Conservation (phyloP, 1,140 invertebrate genomes). For the Notospermus geniculatus region DNA sequence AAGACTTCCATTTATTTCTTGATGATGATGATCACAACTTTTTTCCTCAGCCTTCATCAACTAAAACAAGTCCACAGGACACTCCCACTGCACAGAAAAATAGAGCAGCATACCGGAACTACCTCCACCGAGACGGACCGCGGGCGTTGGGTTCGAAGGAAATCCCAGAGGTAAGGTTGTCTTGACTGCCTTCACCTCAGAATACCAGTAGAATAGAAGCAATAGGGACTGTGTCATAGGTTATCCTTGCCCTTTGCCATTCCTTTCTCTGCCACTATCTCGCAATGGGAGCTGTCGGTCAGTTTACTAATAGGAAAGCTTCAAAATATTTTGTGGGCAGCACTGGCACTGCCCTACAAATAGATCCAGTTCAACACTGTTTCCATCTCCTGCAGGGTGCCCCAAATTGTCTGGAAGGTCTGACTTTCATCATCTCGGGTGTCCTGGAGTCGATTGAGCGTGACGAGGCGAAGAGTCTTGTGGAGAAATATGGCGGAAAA, state of each 20-base stretch:
- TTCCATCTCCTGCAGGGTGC: conserved; percentile 61
- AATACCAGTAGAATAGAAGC: neutral
- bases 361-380: too few species aligned
- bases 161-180: conserved; percentile 68
- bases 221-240: neutral
- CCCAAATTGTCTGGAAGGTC: conserved; percentile 65
- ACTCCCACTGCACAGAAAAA: conserved; percentile 48
- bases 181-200: neutral
- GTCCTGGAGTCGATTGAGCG: conserved; percentile 84
- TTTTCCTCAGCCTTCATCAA: neutral
- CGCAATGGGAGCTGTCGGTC: neutral
- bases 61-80: conserved; percentile 25
- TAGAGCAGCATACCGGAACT: conserved; percentile 66
- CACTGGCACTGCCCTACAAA: too few species aligned
- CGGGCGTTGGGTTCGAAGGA: conserved; percentile 77
- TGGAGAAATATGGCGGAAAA: conserved; percentile 78
- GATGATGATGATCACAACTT: neutral
- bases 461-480: conserved; percentile 72
- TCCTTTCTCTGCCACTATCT: neutral
- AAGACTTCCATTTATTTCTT: too few species aligned
- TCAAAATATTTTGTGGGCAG: neutral
- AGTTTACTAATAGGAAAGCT: neutral
- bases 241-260: neutral
- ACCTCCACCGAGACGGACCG: conserved; percentile 72
- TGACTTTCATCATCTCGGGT: conserved; percentile 83